Conservation (phyloP, 2,113 vertebrate species). For the Origma solitaria region DNA sequence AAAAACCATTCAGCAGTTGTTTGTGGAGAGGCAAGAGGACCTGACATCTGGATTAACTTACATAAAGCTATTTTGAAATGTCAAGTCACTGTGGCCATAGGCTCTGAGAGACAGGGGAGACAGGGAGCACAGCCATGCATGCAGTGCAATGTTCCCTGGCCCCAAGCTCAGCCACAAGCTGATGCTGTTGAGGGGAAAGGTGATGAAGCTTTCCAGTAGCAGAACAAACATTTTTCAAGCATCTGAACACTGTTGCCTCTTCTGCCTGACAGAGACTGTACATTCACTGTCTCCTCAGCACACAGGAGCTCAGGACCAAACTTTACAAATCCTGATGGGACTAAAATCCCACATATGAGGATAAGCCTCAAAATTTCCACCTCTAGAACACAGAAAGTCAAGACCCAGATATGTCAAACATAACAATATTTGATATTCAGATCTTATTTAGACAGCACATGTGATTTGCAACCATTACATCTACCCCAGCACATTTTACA, state of each 20-base stretch:
- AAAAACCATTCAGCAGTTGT: not conserved
- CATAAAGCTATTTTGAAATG: not conserved
- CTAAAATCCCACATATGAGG: not conserved
- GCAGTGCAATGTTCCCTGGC: rapidly evolving
- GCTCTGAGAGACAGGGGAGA: not conserved
- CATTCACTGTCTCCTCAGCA: not conserved
- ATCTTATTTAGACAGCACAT: not conserved
- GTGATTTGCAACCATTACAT: not conserved
- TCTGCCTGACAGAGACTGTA: not conserved
- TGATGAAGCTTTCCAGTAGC: not conserved
- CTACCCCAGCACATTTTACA: not conserved
- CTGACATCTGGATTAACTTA: not conserved
- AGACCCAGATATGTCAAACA: not conserved
- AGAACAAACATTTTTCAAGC: not conserved
- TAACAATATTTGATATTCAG: not conserved
- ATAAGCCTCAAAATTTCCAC: not conserved
- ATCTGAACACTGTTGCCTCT: not conserved
- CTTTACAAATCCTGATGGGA: not conserved
- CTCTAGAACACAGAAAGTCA: not conserved
- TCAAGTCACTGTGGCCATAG: not conserved
- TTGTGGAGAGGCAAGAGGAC: not conserved
- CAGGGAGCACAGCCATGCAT: not conserved
- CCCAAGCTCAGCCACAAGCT: not conserved
- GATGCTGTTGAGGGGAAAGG: not conserved
- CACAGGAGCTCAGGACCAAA: not conserved